Percentiles rank a stretch among this genome's conserved stretches.
Conservation (phyloP, 2,797 vertebrate genomes). For the Cuniculus paca region DNA sequence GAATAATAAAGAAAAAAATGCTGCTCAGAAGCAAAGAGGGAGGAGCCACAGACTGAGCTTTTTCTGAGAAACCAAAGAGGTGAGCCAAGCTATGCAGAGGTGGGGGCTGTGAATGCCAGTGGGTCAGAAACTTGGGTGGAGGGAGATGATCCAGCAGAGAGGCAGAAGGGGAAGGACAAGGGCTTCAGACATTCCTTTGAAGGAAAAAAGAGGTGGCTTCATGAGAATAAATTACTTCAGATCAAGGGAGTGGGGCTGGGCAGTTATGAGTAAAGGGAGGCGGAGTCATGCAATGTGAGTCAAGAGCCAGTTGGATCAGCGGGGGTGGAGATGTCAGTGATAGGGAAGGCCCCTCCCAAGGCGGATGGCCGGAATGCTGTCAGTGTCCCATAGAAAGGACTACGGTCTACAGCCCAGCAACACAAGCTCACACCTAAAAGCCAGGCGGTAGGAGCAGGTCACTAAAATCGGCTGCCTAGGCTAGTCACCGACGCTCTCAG, state of each 20-base stretch:
- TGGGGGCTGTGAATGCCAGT: not conserved
- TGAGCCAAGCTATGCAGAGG: not conserved
- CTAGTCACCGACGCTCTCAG: not conserved
- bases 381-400: not conserved
- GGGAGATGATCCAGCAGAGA: not conserved
- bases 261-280: constrained; percentile 46
- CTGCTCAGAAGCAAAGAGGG: constrained; percentile 65
- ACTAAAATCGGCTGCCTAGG: not conserved
- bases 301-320: constrained; percentile 26
- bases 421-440: not conserved
- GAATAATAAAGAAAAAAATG: constrained; percentile 78
- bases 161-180: not conserved
- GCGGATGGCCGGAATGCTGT: not conserved
- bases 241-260: not conserved
- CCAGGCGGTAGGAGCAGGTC: not conserved
- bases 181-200: constrained; percentile 25
- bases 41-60: constrained; percentile 26
- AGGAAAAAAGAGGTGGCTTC: constrained; percentile 12
- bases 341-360: constrained; percentile 34
- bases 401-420: not conserved
- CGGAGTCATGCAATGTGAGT: not conserved
- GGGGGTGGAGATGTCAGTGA: not conserved
- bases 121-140: not conserved
- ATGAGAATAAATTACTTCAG: constrained; percentile 53
- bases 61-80: constrained; percentile 53